Evolutionary conservation across 2,797 vertebrate genomes (phyloP).

Genomic region (Karalla daura): DNA sequence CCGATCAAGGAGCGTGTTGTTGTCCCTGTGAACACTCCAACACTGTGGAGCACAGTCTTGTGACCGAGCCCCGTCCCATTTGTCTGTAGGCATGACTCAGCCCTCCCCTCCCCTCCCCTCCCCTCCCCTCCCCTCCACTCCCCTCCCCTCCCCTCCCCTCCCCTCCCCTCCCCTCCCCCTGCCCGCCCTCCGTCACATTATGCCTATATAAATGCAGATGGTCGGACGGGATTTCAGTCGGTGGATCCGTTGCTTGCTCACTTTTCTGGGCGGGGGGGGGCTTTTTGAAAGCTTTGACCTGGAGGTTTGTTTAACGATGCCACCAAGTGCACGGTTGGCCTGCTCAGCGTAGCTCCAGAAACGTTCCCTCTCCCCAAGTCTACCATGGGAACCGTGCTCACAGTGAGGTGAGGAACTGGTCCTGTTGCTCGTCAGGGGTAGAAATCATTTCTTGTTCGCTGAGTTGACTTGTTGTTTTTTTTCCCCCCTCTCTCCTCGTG

Average conservation of each 20-base stretch:
- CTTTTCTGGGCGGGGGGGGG: accelerated
- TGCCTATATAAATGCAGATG: slow-evolving; percentile 34
- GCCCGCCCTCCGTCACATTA: too few species aligned
- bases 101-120: slow-evolving; percentile 1
- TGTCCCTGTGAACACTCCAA: background rate
- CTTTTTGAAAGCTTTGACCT: background rate
- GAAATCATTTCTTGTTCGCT: too few species aligned
- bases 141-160: background rate
- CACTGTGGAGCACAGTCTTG: slow-evolving; percentile 50
- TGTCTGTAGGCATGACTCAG: slow-evolving; percentile 36
- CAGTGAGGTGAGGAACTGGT: slow-evolving; percentile 57
- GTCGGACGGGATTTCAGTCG: slow-evolving; percentile 1
- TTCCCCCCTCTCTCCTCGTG: background rate
- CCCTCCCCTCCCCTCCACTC: slow-evolving; percentile 1
- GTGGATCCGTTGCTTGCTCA: background rate
- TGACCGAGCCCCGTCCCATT: slow-evolving; percentile 59
- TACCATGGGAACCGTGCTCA: slow-evolving; percentile 60
- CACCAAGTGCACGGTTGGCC: background rate
- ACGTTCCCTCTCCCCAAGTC: slow-evolving; percentile 3
- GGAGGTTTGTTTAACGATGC: slow-evolving; percentile 5
- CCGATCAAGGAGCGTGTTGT: background rate
- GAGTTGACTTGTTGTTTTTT: background rate
- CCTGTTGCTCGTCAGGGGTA: background rate
- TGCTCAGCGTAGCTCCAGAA: slow-evolving; percentile 7
- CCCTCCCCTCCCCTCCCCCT: background rate